Evolutionary conservation across 2,888 invertebrate genomes (phyloP), one percentile per base, ranked within the genome.

Genomic region (Oscheius onirici): DNA sequence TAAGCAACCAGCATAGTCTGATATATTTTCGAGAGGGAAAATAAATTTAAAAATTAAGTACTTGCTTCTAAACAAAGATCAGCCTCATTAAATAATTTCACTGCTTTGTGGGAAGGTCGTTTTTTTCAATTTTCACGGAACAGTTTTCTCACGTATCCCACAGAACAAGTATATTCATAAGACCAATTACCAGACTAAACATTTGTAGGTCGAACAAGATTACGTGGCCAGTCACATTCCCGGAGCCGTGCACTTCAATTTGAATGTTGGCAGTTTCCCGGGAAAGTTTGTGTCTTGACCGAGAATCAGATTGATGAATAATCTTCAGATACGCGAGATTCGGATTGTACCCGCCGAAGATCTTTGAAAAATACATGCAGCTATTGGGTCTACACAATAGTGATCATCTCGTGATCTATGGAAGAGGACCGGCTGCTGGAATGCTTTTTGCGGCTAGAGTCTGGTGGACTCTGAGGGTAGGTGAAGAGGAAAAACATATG

Each of bases 371-470:
- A 67, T 86, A 84, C 69, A 72, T 82, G 40, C 83, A 77, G 40
- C 65, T 79, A 8, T 65, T 86, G 68, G 86, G 86, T 17, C 74
- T 85, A 41, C 78, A 86, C 54, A 68, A 79, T 63, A 55, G 61
- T 10, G 80, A 80, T 46, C 65, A 72, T 43, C 57, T 80, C 10
- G 72, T 80, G 3, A 65, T 85, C 43, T 86, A 86, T 74, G 72
- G 80, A 28, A 65, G 86, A 41, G 86, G 85, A n/a, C 73, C 81
- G 5, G 75, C 74, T 10, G 82, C 82, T 8, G 86, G 86, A 68
- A 83, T 84, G 82, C 72, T 83, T 60, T 81, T 79, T 63, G 81
- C 86, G 5, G 79, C 84, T 11, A 73, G 84, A 41, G 81, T 79
- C 15, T 83, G 79, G 76, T 80, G 79, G 77, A 76, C 84, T 13